These are phyloP conservation scores for Aphrophora alni DNA, from an alignment of 2,888 invertebrate species.

Conservation along the genomic window DNA sequence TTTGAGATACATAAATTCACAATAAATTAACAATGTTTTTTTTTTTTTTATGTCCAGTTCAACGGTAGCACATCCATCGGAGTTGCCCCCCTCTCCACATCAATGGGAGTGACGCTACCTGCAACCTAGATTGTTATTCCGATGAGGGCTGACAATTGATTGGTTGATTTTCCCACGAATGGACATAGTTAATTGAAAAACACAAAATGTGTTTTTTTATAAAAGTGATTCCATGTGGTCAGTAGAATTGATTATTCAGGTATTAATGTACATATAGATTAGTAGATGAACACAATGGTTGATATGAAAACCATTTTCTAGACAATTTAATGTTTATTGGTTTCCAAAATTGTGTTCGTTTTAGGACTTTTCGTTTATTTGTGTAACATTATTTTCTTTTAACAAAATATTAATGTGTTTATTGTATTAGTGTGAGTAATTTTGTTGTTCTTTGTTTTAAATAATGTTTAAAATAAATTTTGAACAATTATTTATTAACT, in stretches of 20 bases:
- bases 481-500: neutral
- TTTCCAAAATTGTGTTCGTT: neutral
- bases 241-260: neutral
- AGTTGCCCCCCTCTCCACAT: slow-evolving; percentile 97
- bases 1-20: no score
- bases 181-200: slow-evolving; percentile 2
- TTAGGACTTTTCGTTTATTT: neutral
- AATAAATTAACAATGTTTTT: neutral
- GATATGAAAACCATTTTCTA: neutral
- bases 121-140: slow-evolving; percentile 48
- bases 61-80: slow-evolving; percentile 96
- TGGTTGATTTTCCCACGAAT: slow-evolving; percentile 30
- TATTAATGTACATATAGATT: neutral
- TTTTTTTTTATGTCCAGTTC: slow-evolving; percentile 73
- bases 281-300: neutral
- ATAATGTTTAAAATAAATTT: neutral
- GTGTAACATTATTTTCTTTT: neutral
- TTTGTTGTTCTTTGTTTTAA: neutral
- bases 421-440: neutral
- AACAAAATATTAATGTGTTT: neutral
- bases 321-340: neutral
- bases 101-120: slow-evolving; percentile 85
- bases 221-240: neutral
- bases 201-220: neutral
- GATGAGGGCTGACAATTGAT: slow-evolving; percentile 38